A percentile compares a stretch with the other conserved stretches of the same genome.
phyloP scores from a whole-genome alignment of 2,797 vertebrate genomes.

The Cirrhinus mrigala region DNA sequence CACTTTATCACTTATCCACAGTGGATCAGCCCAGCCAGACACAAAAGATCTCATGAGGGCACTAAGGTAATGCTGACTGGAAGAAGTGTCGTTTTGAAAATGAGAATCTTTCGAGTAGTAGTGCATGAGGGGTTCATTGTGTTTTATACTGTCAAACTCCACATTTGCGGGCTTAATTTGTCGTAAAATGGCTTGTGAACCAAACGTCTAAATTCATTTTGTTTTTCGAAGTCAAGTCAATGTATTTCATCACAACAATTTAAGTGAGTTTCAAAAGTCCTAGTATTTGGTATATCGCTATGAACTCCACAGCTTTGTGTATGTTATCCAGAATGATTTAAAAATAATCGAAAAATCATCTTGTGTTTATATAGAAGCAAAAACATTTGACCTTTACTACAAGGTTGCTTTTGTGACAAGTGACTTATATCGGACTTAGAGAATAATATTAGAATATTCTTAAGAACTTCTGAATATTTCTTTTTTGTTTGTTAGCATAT shows the following conservation, averaged over 20 bases:
- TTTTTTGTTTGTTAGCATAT: not conserved
- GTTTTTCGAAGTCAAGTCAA: not conserved
- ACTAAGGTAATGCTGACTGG: conserved; percentile 66
- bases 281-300: not conserved
- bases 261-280: not conserved
- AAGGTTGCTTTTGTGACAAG: not conserved
- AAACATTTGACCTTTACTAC: not conserved
- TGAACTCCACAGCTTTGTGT: not conserved
- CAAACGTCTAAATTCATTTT: not conserved
- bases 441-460: not conserved
- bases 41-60: conserved; percentile 65
- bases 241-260: not conserved
- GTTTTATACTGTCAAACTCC: not conserved
- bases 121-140: not conserved
- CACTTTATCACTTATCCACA: conserved; percentile 75
- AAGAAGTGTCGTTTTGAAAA: not conserved
- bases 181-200: not conserved
- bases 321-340: not conserved
- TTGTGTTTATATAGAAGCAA: not conserved
- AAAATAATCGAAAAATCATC: not conserved
- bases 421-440: not conserved
- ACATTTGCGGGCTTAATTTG: not conserved
- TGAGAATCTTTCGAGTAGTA: not conserved
- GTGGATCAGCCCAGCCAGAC: conserved; percentile 75
- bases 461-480: not conserved